Base-by-base conservation (phyloP, 2,888 invertebrate genomes). In the Lutraria lutraria region DNA sequence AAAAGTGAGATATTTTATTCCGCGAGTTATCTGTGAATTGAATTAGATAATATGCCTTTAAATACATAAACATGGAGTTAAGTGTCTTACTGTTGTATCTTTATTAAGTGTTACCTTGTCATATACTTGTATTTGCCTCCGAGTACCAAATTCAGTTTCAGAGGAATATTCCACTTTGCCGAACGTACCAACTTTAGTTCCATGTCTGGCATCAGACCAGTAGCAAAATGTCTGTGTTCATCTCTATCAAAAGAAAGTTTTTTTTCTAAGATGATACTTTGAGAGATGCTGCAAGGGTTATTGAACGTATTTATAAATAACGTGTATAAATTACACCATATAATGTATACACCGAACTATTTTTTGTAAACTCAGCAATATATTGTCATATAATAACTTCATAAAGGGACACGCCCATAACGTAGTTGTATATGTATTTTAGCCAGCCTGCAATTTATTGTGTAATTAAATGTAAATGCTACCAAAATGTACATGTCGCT, bases 401-500 rank as follows among this genome's bases (percentile, higher is more conserved):
- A 29, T 29, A 29, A 72, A 29, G 72, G 76, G 29, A 76, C 76
- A 76, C 34, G 76, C 76, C 76, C 76, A 31, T 13, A 1, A 34
- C 31, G 31, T 76, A 54, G 81, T 81, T 81, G 21, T 54, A 52
- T 6, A 52, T 53, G 56, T 85, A 43, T 85, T 63, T 63, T 85
- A 85, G 34, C 53, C 84, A 54, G 84, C 53, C 84, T 43, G 84
- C 84, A 52, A 72, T 84, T 80, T 85, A 80, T 85, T 85, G 85
- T 85, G 81, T 81, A 85, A 76, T 72, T 63, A 81, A 63, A 79
- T 87, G 80, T 68, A 79, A 76, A 72, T 68, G 79, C 83, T 79
- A 83, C 83, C 79, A 84, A 54, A 53, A 84, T 89, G 91, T 91
- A 91, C 83, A 89, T 89, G 89, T 89, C 87, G 91, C 89, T 89